These are phyloP conservation scores for Magallana angulata DNA, from an alignment of 1,140 invertebrate species.

Conservation along the genomic window DNA sequence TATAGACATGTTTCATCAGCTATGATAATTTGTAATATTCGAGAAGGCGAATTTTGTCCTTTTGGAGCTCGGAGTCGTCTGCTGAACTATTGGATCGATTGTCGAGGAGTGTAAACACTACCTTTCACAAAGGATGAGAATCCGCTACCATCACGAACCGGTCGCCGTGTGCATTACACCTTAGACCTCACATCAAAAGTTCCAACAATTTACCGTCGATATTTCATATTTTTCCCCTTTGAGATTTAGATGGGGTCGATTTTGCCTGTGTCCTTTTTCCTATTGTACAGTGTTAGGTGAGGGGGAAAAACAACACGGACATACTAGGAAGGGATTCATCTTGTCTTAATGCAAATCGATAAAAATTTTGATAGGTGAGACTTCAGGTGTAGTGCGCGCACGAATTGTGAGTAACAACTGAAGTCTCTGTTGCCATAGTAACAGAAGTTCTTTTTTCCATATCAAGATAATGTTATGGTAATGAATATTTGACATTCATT, in stretches of 20 bases:
- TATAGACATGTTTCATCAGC: not conserved
- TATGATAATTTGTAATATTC: conserved; percentile 24
- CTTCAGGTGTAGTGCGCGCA: conserved; percentile 25
- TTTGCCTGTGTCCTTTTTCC: not conserved
- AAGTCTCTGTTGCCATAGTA: conserved; percentile 17
- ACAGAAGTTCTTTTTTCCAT: not conserved
- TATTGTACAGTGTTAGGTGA: not conserved
- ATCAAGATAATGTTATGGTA: conserved; percentile 6
- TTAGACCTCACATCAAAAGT: conserved; percentile 33
- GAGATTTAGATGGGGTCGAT: conserved; percentile 15
- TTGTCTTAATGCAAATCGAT: conserved; percentile 20
- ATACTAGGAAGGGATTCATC: conserved; percentile 24
- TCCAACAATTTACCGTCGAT: conserved; percentile 6
- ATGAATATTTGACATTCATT: not conserved
- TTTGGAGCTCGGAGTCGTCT: conserved; percentile 28
- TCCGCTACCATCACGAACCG: conserved; percentile 22
- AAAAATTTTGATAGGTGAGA: conserved; percentile 31
- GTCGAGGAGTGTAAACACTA: conserved; percentile 24
- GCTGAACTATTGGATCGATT: conserved; percentile 28
- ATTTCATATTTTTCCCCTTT: not conserved
- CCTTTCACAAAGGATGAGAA: conserved; percentile 33
- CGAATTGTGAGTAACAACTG: conserved; percentile 24
- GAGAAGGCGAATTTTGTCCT: conserved; percentile 9
- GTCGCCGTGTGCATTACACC: conserved; percentile 28
- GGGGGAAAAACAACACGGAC: not conserved